Base-by-base conservation (phyloP, 2,113 vertebrate genomes). In the Morone saxatilis region DNA sequence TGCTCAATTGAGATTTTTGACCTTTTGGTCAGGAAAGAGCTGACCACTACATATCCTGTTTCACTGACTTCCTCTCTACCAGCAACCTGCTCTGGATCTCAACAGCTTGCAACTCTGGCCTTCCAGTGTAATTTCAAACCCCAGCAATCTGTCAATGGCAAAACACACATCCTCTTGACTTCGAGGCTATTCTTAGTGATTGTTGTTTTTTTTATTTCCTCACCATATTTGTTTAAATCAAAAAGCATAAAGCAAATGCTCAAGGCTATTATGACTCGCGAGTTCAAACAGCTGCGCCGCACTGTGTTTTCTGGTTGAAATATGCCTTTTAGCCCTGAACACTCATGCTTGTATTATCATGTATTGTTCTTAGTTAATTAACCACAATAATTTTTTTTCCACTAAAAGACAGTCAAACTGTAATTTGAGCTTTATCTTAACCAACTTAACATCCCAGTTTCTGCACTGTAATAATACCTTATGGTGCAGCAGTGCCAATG, bases 1-100 rank as follows among this genome's bases (percentile, higher is more conserved):
- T 59, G n/a, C 54, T 77, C 82, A 71, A 84, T 81, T 86, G 92
- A 93, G 91, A 94, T 87, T 87, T 90, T 80, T 93, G 93, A 94
- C 94, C 94, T 94, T 93, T 82, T 76, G 93, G 91, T 91, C 91
- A 93, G 76, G 54, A 91, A 95, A 93, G 80, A 91, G 94, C 94
- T 95, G 94, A 94, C 93, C 92, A 82, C n/a, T 40, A 85, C 88
- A 70, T 89, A 92, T 96, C 93, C 47, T 9, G 74, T 96, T 95
- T 91, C 94, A 81, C 92, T 81, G 91, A 88, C 90, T 92, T 94
- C 92, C 88, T 91, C 84, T 84, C 63, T 50, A 47, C 59, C 88
- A 76, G 78, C 45, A 25, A 86, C 84, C 67, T 67, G 80, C 76
- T 81, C 86, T 66, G 82, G 67, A 74, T 84, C 81, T 78, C 53